Percentiles rank a stretch among this genome's conserved stretches.
These are phyloP conservation scores for Aphrocallistes beatrix DNA, from an alignment of 37 sponge, comb jelly and placozoan species.

Conservation along the genomic window DNA sequence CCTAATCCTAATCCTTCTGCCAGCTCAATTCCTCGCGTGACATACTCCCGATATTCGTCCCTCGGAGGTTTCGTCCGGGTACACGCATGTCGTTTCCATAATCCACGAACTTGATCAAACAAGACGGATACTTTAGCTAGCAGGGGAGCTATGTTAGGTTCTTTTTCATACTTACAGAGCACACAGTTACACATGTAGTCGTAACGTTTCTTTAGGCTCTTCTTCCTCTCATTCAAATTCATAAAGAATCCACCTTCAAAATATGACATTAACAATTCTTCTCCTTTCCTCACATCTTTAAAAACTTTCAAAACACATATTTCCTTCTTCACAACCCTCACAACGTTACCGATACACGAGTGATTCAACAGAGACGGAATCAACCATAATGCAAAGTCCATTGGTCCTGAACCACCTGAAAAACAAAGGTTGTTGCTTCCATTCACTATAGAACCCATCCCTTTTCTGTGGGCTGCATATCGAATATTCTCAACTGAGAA, in stretches of 20 bases:
- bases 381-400: background rate
- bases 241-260: background rate
- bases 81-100: background rate
- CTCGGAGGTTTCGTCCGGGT: too few species aligned
- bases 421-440: background rate
- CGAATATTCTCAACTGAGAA: conserved; percentile 16
- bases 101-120: background rate
- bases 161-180: background rate
- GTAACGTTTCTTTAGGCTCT: background rate
- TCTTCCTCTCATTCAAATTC: background rate
- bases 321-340: background rate
- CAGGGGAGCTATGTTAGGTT: background rate
- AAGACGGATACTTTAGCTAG: background rate
- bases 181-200: background rate
- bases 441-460: background rate
- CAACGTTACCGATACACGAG: background rate
- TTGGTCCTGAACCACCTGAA: background rate
- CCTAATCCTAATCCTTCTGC: background rate
- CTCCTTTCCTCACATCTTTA: background rate
- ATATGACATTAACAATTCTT: background rate
- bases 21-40: background rate
- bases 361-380: background rate
- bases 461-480: background rate
- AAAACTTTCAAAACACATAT: background rate
- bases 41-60: background rate